Evolutionary conservation across 2,888 invertebrate genomes (phyloP), one percentile per base, ranked within the genome.

Genomic region (Leucophora obtusa): DNA sequence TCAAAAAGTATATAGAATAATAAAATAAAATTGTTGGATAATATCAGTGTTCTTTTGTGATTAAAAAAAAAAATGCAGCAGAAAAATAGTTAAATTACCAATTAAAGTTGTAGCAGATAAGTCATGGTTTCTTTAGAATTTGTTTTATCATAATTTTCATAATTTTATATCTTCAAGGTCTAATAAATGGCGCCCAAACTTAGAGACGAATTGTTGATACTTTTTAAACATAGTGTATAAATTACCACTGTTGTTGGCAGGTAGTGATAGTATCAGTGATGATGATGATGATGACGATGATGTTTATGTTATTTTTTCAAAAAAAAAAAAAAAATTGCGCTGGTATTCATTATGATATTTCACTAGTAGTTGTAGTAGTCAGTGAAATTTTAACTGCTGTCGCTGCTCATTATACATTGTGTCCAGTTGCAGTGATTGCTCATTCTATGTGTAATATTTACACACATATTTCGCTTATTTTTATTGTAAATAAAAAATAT

Each of bases 401-500:
- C 72, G 65, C 70, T 70, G 69, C 81, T 81, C 81, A 81, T 81
- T 81, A 81, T 66, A 17, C n/a, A 24, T 10, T 73, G 47, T 65
- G 69, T 69, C 56, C 66, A 66, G 56, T 65, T 50, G 77, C 77
- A 65, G 65, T 77, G 81, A 81, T 77, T 81, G 77, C 60, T 70
- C 69, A 38, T 43, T 70, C 63, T 35, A n/a, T 28, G 15, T 1
- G 14, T 70, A 21, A 47, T 72, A 60, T 66, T 60, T 7, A 7
- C 28, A 28, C 6, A 28, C 28, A 28, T 28, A 28, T 28, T 28
- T 28, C 28, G 7, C 28, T 28, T 75, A 54, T 69, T 72, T 76
- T 65, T 65, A 21, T 75, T 68, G 62, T 63, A 80, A 76, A 76
- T 69, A 43, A 66, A 56, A 28, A 28, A 71, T 35, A 43, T 60